These are phyloP conservation scores for Pelochelys cantorii DNA, from an alignment of 2,797 vertebrate genomes.

Conservation along the genomic window DNA sequence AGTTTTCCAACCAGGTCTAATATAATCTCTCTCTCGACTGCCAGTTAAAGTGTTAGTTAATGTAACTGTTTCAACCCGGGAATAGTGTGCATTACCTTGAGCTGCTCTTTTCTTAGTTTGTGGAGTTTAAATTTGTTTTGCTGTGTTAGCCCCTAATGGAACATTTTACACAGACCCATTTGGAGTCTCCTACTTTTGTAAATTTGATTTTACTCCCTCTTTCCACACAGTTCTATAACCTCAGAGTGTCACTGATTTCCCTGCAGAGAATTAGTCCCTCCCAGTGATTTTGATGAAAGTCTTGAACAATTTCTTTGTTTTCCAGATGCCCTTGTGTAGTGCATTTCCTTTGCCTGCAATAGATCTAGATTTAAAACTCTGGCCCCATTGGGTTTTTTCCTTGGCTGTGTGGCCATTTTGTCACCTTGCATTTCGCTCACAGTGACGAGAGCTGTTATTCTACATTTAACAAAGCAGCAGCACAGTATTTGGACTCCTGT, in stretches of 20 bases:
- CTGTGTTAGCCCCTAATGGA: neutral
- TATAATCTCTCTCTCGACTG: neutral
- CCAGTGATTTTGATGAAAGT: neutral
- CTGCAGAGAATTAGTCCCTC: neutral
- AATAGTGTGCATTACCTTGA: neutral
- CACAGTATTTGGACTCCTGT: neutral
- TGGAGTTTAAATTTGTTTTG: neutral
- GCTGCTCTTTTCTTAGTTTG: neutral
- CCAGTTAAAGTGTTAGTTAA: neutral
- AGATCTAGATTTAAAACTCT: neutral
- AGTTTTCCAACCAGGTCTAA: too few relatives aligned
- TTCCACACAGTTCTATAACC: neutral
- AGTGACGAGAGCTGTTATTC: neutral
- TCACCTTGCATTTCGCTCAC: neutral
- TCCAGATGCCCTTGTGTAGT: neutral
- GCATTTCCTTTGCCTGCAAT: neutral
- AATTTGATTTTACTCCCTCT: neutral
- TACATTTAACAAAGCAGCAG: neutral
- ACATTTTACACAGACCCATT: neutral
- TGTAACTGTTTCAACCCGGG: too few relatives aligned
- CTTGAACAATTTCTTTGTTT: neutral
- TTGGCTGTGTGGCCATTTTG: neutral
- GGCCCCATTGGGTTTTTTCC: neutral
- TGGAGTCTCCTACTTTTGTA: neutral
- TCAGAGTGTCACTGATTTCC: neutral